A percentile compares a stretch with the other conserved stretches of the same genome.
These are phyloP conservation scores for Sprattus sprattus DNA, from an alignment of 2,113 vertebrate genomes.

Conservation along the genomic window DNA sequence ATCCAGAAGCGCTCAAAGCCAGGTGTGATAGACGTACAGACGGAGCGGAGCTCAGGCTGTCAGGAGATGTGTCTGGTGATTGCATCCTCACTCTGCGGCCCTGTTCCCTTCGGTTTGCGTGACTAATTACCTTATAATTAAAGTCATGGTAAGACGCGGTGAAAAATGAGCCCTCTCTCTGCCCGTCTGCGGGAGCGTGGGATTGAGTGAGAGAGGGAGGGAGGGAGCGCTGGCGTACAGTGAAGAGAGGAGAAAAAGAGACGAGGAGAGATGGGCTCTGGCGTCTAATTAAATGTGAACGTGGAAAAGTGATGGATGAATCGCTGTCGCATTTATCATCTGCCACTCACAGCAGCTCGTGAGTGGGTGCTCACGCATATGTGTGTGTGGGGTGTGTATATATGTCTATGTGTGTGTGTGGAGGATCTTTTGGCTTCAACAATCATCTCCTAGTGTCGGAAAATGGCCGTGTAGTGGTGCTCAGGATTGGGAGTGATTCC, in stretches of 20 bases:
- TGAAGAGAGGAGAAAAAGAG: not conserved
- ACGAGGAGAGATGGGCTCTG: constrained; percentile 21
- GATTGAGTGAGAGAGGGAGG: not conserved
- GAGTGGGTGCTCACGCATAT: not conserved
- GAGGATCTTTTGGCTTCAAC: not conserved
- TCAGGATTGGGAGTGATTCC: not conserved
- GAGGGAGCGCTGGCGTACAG: not conserved
- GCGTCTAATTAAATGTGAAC: constrained; percentile 52
- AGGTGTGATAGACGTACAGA: not conserved
- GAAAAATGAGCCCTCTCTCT: constrained; percentile 37
- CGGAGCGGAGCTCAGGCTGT: not conserved
- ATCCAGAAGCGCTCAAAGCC: not conserved
- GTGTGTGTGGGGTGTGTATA: constrained; percentile 21
- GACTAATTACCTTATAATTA: constrained; percentile 65
- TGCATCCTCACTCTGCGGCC: not conserved
- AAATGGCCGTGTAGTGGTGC: not conserved
- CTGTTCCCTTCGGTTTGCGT: constrained; percentile 52
- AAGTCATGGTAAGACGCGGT: constrained; percentile 52
- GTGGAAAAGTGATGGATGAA: constrained; percentile 50
- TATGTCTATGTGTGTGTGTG: constrained; percentile 21
- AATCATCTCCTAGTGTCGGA: not conserved
- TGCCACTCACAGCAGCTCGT: constrained; percentile 46
- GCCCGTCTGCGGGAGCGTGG: not conserved
- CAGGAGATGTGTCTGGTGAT: not conserved
- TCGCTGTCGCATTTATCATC: constrained; percentile 52